These are phyloP conservation scores for Pocillopora damicornis DNA, from an alignment of 64 coral and sea anemone genomes.

Conservation along the genomic window DNA sequence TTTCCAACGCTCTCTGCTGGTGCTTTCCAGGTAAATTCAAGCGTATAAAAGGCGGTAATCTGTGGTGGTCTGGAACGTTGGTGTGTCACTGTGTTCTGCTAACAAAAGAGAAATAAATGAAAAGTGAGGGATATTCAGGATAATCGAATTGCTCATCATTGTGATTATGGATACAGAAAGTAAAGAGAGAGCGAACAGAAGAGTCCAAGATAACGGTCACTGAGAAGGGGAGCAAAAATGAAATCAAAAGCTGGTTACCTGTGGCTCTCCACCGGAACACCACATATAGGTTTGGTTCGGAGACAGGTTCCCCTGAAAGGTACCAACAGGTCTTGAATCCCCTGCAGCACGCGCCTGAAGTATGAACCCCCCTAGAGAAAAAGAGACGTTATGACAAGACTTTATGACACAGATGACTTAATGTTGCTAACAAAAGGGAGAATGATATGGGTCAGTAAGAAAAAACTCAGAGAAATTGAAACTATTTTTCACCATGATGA, in stretches of 20 bases:
- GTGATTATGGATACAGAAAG: neutral
- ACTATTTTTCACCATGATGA: too few relatives aligned
- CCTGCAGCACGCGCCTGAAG: conserved; percentile 56
- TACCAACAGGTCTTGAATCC: conserved; percentile 32
- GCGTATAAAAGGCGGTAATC: neutral
- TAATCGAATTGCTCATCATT: too few relatives aligned
- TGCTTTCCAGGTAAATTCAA: conserved; percentile 43
- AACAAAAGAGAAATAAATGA: neutral
- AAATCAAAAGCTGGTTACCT: conserved; percentile 10
- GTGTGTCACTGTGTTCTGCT: conserved; percentile 52
- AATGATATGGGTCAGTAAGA: too few relatives aligned
- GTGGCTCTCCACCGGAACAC: conserved; percentile 55
- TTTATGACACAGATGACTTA: too few relatives aligned
- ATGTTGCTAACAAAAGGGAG: too few relatives aligned
- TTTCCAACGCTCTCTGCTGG: conserved; percentile 41
- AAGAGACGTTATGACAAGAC: too few relatives aligned
- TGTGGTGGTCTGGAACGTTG: neutral
- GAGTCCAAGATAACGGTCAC: neutral
- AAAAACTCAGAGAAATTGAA: too few relatives aligned
- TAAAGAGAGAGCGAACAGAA: neutral
- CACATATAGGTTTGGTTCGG: conserved; percentile 45
- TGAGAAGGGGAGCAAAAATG: too few relatives aligned
- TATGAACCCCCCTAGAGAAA: conserved; percentile 52
- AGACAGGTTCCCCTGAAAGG: conserved; percentile 26
- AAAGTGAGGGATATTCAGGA: neutral